Evolutionary conservation across 2,797 vertebrate species (phyloP), one percentile per base, ranked within the genome.

Genomic region (Thamnophis elegans): DNA sequence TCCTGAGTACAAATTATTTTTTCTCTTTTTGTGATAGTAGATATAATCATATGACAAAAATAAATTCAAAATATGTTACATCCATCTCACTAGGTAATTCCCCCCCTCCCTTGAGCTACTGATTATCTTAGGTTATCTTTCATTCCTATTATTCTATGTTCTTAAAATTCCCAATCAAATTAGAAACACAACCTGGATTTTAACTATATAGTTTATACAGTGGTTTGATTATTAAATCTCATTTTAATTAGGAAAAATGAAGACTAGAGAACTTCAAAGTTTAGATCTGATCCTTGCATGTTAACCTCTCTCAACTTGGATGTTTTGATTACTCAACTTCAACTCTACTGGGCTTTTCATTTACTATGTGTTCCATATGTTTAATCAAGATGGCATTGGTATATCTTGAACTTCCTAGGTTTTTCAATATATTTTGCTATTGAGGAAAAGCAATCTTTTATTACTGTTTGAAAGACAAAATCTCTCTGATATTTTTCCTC

Each of bases 201-300:
- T 97, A 95, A 96, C 96, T 95, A 96, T 93, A 95, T 97, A 96
- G 96, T 97, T 98, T 98, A 96, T 97, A 97, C 97, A 97, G 97
- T 97, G 97, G 96, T 97, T 97, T 97, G 96, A 96, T 97, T 97
- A 98, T 98, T 97, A 97, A 98, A 97, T 97, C 97, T 97, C 97
- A 96, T 95, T 96, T 97, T 98, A 98, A 98, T 98, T 97, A 97
- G 96, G 91, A 96, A 97, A 97, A 98, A 98, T 97, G 97, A 97
- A 97, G 97, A 97, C 97, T 97, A 97, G 97, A 97, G 95, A 97
- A 97, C 97, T 97, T 98, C 97, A 98, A 98, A 98, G 97, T 96
- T 94, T 90, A 90, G 95, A 95, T 93, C 96, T 97, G 97, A 97
- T 97, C 97, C 96, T 97, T 95, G 88, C 96, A 97, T 94, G 97